These are phyloP conservation scores for Formica selysi DNA, from an alignment of 1,140 invertebrate species.

Conservation along the genomic window DNA sequence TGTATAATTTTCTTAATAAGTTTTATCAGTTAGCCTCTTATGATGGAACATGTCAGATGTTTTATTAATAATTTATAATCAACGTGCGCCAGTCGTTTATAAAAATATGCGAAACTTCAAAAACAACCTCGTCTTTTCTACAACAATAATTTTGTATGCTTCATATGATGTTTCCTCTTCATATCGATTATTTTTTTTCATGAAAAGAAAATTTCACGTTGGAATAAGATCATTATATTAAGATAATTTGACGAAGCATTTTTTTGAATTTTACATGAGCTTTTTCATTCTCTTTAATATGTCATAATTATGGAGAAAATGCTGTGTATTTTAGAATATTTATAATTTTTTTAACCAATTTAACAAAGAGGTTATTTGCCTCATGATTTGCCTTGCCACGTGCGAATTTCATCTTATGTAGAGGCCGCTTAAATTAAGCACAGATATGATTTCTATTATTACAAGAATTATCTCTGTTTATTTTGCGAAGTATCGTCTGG, in stretches of 20 bases:
- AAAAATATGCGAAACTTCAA: not conserved
- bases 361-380: not conserved
- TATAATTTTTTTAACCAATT: not conserved
- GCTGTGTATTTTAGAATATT: not conserved
- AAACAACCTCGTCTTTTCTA: not conserved
- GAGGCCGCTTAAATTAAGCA: not conserved
- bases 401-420: not conserved
- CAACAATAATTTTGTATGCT: not conserved
- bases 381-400: not conserved
- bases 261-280: too few species aligned
- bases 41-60: not conserved
- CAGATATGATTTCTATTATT: not conserved
- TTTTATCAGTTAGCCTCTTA: not conserved
- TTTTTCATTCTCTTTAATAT: too few species aligned
- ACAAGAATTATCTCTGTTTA: slow-evolving; percentile 30
- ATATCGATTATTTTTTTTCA: not conserved
- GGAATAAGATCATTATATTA: too few species aligned
- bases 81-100: not conserved
- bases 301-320: too few species aligned
- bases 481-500: slow-evolving; percentile 38
- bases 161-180: not conserved
- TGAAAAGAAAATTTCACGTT: not conserved
- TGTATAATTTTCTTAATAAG: not conserved
- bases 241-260: too few species aligned
- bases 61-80: slow-evolving; percentile 44